Percentiles rank a stretch among this genome's conserved stretches.
Evolutionary conservation across 1,140 invertebrate genomes (phyloP).

Genomic region (Archivesica marissinica): DNA sequence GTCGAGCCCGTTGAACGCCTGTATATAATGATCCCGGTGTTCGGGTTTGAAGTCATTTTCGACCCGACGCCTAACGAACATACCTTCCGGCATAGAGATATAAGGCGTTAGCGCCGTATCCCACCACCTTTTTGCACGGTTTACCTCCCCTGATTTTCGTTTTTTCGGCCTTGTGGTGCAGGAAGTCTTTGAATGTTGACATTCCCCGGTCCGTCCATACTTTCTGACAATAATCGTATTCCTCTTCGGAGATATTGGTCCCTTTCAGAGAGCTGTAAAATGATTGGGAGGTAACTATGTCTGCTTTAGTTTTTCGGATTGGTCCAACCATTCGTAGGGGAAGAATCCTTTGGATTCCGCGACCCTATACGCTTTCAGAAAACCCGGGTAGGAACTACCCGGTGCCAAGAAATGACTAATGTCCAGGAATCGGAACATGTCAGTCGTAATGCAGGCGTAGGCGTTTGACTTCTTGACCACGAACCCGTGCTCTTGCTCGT

Average conservation of each 20-base stretch:
- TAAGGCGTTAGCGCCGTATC: slow-evolving; percentile 62
- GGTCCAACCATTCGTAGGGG: slow-evolving; percentile 63
- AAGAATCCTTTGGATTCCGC: slow-evolving; percentile 66
- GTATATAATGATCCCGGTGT: too few relatives aligned
- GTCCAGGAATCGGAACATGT: slow-evolving; percentile 57
- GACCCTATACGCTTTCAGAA: slow-evolving; percentile 65
- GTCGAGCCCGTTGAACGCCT: slow-evolving; percentile 56
- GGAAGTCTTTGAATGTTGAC: too few relatives aligned
- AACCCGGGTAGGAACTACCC: slow-evolving; percentile 58
- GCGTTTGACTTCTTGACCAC: slow-evolving; percentile 50
- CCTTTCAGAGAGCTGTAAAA: slow-evolving; percentile 65
- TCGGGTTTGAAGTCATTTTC: slow-evolving; percentile 30
- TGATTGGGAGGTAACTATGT: slow-evolving; percentile 30
- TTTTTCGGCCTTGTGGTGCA: slow-evolving; percentile 13
- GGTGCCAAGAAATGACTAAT: slow-evolving; percentile 67
- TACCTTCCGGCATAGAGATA: slow-evolving; percentile 66
- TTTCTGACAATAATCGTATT: slow-evolving; percentile 62
- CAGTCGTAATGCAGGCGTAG: slow-evolving; percentile 53
- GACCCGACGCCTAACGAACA: slow-evolving; percentile 31
- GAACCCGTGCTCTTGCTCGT: slow-evolving; percentile 23
- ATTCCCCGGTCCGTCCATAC: too few relatives aligned
- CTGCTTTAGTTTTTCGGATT: slow-evolving; percentile 39
- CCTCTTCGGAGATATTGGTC: slow-evolving; percentile 53
- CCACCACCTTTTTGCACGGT: slow-evolving; percentile 42
- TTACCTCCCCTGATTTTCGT: slow-evolving; percentile 24